A percentile compares a stretch with the other conserved stretches of the same genome.
phyloP scores from a whole-genome alignment of 1,140 invertebrate genomes.

The Panagrolaimus sp. region DNA sequence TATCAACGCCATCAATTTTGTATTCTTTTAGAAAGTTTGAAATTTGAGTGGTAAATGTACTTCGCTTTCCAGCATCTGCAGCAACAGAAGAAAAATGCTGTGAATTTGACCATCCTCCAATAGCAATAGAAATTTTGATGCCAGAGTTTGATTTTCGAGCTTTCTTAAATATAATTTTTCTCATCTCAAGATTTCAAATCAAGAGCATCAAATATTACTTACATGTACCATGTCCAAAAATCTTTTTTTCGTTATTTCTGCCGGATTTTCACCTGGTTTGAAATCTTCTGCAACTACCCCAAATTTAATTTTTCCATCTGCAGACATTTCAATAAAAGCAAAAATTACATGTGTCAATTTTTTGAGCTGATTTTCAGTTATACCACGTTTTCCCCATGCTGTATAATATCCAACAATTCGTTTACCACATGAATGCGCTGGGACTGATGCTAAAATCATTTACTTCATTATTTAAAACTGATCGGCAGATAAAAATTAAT shows the following conservation, averaged over 20 bases:
- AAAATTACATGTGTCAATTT: slow-evolving; percentile 37
- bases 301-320: slow-evolving; percentile 21
- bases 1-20: slow-evolving; percentile 33
- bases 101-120: slow-evolving; percentile 48
- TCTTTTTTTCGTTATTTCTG: slow-evolving; percentile 4
- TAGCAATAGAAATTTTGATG: slow-evolving; percentile 36
- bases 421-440: background rate
- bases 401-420: slow-evolving; percentile 38
- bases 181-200: no score
- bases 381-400: slow-evolving; percentile 33
- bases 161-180: no score
- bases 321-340: slow-evolving; percentile 33
- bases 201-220: no score
- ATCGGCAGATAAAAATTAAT: no score
- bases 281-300: slow-evolving; percentile 10
- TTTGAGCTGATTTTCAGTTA: slow-evolving; percentile 29
- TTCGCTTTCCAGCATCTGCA: slow-evolving; percentile 21
- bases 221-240: slow-evolving; percentile 7
- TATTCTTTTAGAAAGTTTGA: slow-evolving; percentile 22
- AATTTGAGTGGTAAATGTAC: slow-evolving; percentile 29
- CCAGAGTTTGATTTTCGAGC: slow-evolving; percentile 18
- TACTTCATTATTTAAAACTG: no score
- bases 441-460: background rate
- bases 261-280: slow-evolving; percentile 15
- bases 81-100: slow-evolving; percentile 36